phyloP scores from a whole-genome alignment of 1,140 invertebrate species.

The Drosophila equinoxialis region DNA sequence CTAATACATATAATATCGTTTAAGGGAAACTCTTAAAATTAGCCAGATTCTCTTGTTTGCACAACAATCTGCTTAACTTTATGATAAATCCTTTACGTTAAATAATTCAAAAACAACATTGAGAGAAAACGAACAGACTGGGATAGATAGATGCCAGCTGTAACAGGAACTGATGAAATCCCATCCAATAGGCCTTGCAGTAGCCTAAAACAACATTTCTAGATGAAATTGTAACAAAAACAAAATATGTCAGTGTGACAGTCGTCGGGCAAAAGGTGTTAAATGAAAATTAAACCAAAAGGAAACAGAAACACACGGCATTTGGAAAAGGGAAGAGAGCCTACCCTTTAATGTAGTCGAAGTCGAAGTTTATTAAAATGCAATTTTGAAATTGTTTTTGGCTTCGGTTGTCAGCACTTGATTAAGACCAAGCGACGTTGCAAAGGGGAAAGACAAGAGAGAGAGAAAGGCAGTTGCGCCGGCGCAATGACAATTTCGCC shows the following conservation, averaged over 20 bases:
- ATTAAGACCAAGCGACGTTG: slow-evolving; percentile 68
- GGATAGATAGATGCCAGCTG: slow-evolving; percentile 59
- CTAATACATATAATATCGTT: no score
- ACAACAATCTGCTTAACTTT: slow-evolving; percentile 47
- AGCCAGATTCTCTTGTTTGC: slow-evolving; percentile 21
- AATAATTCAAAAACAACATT: slow-evolving; percentile 48
- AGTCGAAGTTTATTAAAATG: slow-evolving; percentile 74
- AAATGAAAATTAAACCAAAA: slow-evolving; percentile 68
- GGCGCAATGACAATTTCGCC: slow-evolving; percentile 21
- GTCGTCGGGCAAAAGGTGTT: slow-evolving; percentile 57
- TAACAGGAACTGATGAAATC: slow-evolving; percentile 22
- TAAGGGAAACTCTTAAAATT: not conserved
- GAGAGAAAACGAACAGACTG: not conserved
- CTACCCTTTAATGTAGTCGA: slow-evolving; percentile 20
- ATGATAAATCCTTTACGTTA: not conserved
- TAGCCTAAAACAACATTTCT: slow-evolving; percentile 71
- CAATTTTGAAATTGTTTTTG: slow-evolving; percentile 73
- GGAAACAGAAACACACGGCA: slow-evolving; percentile 1
- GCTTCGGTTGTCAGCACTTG: slow-evolving; percentile 73
- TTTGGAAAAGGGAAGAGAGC: not conserved
- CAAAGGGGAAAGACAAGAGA: slow-evolving; percentile 32
- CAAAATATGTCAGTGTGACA: slow-evolving; percentile 20
- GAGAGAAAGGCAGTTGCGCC: slow-evolving; percentile 20
- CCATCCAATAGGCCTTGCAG: slow-evolving; percentile 41
- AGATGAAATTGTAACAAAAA: slow-evolving; percentile 47